Evolutionary conservation across 2,797 vertebrate genomes (phyloP).

Genomic region (Psittacula echo): DNA sequence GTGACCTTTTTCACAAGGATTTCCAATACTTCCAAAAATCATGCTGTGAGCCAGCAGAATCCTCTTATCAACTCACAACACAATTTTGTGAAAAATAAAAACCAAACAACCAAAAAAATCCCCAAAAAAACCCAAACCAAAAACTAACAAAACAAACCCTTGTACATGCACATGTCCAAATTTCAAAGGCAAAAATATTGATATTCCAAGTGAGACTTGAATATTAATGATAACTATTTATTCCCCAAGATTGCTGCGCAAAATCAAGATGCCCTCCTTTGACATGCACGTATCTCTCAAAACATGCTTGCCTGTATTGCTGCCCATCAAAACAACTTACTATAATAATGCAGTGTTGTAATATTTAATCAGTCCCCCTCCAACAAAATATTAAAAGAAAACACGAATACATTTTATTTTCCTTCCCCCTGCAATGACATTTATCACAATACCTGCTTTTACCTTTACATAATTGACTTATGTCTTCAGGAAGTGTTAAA

Average conservation of each 20-base stretch:
- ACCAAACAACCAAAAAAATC: too few relatives aligned
- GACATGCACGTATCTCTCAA: neutral
- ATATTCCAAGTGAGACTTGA: neutral
- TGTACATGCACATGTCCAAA: neutral
- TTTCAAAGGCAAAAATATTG: neutral
- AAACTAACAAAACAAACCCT: neutral
- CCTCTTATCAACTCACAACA: neutral
- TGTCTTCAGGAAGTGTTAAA: slow-evolving; percentile 92
- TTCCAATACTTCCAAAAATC: neutral
- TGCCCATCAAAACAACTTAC: neutral
- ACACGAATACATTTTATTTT: neutral
- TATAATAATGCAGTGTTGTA: neutral
- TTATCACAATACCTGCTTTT: slow-evolving; percentile 37
- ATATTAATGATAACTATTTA: neutral
- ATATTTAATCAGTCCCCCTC: neutral
- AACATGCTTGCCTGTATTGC: neutral
- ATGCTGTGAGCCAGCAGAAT: neutral
- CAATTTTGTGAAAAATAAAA: neutral
- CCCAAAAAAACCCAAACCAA: neutral
- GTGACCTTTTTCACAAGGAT: neutral
- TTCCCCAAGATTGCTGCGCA: neutral
- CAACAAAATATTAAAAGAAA: neutral
- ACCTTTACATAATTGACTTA: slow-evolving; percentile 93
- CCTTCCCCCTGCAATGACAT: neutral
- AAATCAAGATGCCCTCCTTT: neutral